These are phyloP conservation scores for Argopecten irradians DNA, from an alignment of 1,140 invertebrate species.

Conservation along the genomic window DNA sequence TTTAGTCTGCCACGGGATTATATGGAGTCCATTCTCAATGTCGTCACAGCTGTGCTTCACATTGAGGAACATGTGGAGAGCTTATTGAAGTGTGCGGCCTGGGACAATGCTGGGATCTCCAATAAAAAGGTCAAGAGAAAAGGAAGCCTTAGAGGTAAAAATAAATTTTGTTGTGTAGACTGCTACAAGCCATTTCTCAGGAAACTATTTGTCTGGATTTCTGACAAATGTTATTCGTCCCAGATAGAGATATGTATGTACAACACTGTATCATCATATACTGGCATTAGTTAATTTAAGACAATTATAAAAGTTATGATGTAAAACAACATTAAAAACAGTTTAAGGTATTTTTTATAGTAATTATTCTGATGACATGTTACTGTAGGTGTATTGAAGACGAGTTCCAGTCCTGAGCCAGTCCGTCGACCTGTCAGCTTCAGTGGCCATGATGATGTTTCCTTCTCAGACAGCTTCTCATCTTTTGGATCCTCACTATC, in stretches of 20 bases:
- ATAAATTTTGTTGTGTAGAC: neutral
- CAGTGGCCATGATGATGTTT: constrained; percentile 54
- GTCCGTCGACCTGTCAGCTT: constrained; percentile 65
- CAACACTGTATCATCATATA: too few relatives aligned
- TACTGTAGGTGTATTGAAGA: constrained; percentile 70
- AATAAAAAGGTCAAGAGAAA: constrained; percentile 65
- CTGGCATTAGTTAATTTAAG: too few relatives aligned
- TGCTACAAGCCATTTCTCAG: neutral
- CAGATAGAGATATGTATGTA: too few relatives aligned
- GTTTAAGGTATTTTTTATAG: too few relatives aligned
- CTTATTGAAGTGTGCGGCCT: constrained; percentile 62
- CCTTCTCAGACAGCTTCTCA: constrained; percentile 46
- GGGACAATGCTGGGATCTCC: constrained; percentile 67
- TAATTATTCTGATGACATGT: too few relatives aligned
- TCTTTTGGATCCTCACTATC: constrained; percentile 46
- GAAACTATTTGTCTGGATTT: too few relatives aligned
- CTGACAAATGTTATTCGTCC: too few relatives aligned
- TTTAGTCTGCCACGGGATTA: constrained; percentile 52
- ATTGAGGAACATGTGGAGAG: constrained; percentile 70
- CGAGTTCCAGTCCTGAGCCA: constrained; percentile 67
- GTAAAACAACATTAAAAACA: too few relatives aligned
- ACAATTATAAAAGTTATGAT: too few relatives aligned
- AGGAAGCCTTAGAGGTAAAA: constrained; percentile 69
- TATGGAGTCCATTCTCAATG: constrained; percentile 64
- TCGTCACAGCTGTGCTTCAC: constrained; percentile 63